Percentiles rank a stretch among this genome's conserved stretches.
phyloP scores from a whole-genome alignment of 2,888 invertebrate genomes.

The Gandaritis pyraliata region DNA sequence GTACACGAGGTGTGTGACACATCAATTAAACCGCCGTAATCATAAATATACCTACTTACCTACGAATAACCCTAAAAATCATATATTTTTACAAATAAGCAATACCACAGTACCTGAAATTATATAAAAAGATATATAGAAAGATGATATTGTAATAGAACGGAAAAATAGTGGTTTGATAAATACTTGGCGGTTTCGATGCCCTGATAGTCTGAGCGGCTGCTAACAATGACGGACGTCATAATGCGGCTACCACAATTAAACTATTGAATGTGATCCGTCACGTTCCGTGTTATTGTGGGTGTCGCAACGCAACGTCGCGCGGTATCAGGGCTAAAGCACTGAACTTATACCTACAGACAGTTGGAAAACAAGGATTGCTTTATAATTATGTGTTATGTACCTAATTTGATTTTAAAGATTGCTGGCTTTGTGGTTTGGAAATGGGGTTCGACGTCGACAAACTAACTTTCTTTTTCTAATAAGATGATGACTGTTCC shows the following conservation, averaged over 20 bases:
- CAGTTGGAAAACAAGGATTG: constrained; percentile 48
- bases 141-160: constrained; percentile 62
- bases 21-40: constrained; percentile 58
- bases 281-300: too few species aligned
- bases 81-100: constrained; percentile 77
- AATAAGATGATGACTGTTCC: constrained; percentile 27
- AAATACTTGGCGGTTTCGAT: constrained; percentile 57
- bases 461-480: constrained; percentile 25
- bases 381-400: constrained; percentile 43
- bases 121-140: constrained; percentile 63
- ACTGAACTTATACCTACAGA: constrained; percentile 44
- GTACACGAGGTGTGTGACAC: constrained; percentile 32
- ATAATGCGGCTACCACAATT: not conserved
- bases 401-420: constrained; percentile 43
- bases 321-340: constrained; percentile 27
- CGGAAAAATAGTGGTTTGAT: constrained; percentile 67
- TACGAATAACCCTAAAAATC: constrained; percentile 56
- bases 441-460: constrained; percentile 33
- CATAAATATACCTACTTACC: constrained; percentile 40
- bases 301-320: too few species aligned
- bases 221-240: not conserved
- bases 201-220: not conserved
- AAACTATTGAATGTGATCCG: too few species aligned
- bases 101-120: constrained; percentile 82
- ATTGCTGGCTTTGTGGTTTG: constrained; percentile 32